Conservation (phyloP, 1,140 invertebrate species). For the Phortica variegata region DNA sequence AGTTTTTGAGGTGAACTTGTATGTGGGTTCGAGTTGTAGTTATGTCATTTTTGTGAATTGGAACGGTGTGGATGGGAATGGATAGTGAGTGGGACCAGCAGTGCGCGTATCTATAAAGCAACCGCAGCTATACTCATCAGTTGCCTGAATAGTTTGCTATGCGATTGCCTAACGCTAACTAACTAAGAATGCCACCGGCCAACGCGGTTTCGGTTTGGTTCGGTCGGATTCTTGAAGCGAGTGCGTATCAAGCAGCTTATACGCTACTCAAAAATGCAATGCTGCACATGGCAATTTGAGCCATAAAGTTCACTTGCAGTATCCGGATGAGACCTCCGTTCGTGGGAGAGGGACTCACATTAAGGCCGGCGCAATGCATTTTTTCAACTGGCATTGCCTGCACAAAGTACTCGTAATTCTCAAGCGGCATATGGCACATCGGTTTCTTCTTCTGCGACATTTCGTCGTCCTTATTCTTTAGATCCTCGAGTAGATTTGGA, state of each 20-base stretch:
- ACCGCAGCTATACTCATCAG: too few relatives aligned
- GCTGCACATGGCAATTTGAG: slow-evolving; percentile 49
- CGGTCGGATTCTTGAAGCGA: slow-evolving; percentile 16
- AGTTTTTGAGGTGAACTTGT: too few relatives aligned
- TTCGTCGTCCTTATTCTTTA: slow-evolving; percentile 77
- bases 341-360: slow-evolving; percentile 53
- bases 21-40: too few relatives aligned
- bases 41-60: background rate
- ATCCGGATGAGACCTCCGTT: slow-evolving; percentile 51
- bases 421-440: slow-evolving; percentile 71
- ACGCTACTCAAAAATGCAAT: slow-evolving; percentile 48
- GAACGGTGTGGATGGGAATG: too few relatives aligned
- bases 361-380: slow-evolving; percentile 76
- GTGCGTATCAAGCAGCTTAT: slow-evolving; percentile 24
- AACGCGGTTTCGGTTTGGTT: background rate
- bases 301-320: slow-evolving; percentile 54
- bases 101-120: too few relatives aligned
- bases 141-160: too few relatives aligned
- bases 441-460: slow-evolving; percentile 83
- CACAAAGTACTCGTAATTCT: slow-evolving; percentile 78
- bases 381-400: slow-evolving; percentile 76
- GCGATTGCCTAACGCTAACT: too few relatives aligned
- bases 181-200: too few relatives aligned
- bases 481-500: slow-evolving; percentile 72
- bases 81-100: too few relatives aligned